Percentiles rank a stretch among this genome's conserved stretches.
Conservation (phyloP, 2,113 vertebrate species). For the Theropithecus gelada region DNA sequence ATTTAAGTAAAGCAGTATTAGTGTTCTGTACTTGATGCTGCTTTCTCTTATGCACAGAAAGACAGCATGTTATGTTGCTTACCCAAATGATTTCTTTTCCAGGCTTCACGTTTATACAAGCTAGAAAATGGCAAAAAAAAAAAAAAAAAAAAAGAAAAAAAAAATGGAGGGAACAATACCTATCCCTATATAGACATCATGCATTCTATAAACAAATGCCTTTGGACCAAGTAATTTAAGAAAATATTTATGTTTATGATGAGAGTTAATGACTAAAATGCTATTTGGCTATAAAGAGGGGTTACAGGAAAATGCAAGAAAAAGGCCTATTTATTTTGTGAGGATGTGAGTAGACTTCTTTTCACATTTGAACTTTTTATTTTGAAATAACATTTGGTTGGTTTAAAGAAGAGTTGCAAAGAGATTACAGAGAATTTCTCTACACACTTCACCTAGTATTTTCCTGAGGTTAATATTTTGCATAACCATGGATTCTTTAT, state of each 20-base stretch:
- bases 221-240: not conserved
- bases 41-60: not conserved
- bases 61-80: not conserved
- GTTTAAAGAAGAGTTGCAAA: not conserved
- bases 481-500: not conserved
- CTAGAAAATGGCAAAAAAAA: not conserved
- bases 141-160: not conserved
- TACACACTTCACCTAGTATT: not conserved
- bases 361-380: not conserved
- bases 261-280: not conserved
- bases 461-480: not conserved
- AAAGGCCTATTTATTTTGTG: not conserved
- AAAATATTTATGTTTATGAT: not conserved
- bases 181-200: not conserved
- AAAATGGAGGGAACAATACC: not conserved
- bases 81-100: not conserved
- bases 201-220: not conserved
- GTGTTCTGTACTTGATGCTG: conserved; percentile 11
- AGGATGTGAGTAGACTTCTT: not conserved
- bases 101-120: not conserved
- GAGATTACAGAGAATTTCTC: not conserved
- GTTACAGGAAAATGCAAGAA: not conserved
- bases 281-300: not conserved
- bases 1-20: conserved; percentile 30
- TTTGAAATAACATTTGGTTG: not conserved